Conservation (phyloP, 64 coral and sea anemone species). For the Porites australiensis region DNA sequence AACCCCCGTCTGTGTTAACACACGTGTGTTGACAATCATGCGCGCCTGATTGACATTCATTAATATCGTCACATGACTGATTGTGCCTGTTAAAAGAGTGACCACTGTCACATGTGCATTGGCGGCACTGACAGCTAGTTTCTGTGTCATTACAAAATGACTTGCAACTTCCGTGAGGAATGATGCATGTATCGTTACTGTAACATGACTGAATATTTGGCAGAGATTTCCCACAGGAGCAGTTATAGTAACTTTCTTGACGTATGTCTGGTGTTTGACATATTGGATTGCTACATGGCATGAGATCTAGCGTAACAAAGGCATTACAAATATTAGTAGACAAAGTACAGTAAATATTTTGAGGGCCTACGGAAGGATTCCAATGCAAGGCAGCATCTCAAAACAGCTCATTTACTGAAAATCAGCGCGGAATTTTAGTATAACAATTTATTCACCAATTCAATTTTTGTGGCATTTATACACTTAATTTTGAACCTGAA, state of each 20-base stretch:
- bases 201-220: constrained; percentile 1
- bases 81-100: constrained; percentile 31
- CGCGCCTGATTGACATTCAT: constrained; percentile 58
- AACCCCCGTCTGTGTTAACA: constrained; percentile 65
- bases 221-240: background rate
- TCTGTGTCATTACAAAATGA: constrained; percentile 15
- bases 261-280: background rate
- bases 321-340: background rate
- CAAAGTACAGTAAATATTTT: no score
- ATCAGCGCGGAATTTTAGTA: no score
- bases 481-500: no score
- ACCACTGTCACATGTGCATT: constrained; percentile 63
- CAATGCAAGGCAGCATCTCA: no score
- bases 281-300: background rate
- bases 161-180: constrained; percentile 39
- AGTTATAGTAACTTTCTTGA: background rate
- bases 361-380: no score
- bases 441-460: no score
- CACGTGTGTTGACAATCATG: constrained; percentile 75
- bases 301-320: background rate
- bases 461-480: no score
- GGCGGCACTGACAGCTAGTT: constrained; percentile 29
- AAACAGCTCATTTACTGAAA: no score
- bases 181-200: constrained; percentile 11
- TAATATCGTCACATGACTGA: constrained; percentile 49